These are phyloP conservation scores for Seriola quinqueradiata DNA, from an alignment of 2,113 vertebrate genomes.

Conservation along the genomic window DNA sequence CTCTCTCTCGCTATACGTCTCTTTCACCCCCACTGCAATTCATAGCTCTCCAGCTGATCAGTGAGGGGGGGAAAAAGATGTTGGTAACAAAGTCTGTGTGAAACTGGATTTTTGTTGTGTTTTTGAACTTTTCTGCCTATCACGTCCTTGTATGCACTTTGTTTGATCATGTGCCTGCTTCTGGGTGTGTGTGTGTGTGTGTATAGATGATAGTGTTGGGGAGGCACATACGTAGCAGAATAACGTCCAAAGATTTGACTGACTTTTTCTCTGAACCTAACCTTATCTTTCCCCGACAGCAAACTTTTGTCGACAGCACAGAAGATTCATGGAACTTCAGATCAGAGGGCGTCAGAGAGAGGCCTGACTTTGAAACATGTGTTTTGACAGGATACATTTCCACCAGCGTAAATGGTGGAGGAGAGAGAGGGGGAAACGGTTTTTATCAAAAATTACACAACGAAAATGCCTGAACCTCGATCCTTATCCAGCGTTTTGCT, in stretches of 20 bases:
- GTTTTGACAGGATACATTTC: conserved; percentile 75
- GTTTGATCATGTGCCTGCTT: conserved; percentile 50
- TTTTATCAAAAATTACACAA: conserved; percentile 63
- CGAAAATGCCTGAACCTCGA: conserved; percentile 25
- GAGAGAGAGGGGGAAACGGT: conserved; percentile 26
- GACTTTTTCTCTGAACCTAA: conserved; percentile 60
- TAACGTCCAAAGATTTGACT: conserved; percentile 53
- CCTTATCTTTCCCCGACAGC: conserved; percentile 74
- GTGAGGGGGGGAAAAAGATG: conserved; percentile 28
- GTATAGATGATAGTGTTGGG: conserved; percentile 10
- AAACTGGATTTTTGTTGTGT: conserved; percentile 44
- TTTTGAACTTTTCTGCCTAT: conserved; percentile 49
- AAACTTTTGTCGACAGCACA: conserved; percentile 75
- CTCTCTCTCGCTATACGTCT: conserved; percentile 21
- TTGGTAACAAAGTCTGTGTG: conserved; percentile 31
- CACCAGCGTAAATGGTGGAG: conserved; percentile 47
- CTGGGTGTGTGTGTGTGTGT: conserved; percentile 20
- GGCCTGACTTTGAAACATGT: conserved; percentile 75
- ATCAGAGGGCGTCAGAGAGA: conserved; percentile 75
- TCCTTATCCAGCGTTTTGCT: conserved; percentile 34
- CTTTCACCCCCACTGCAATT: conserved; percentile 21
- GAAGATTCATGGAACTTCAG: conserved; percentile 72
- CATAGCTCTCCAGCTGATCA: conserved; percentile 41
- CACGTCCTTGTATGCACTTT: conserved; percentile 29
- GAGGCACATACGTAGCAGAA: conserved; percentile 33